phyloP scores from a whole-genome alignment of 1,140 invertebrate species.

The Cherax quadricarinatus region DNA sequence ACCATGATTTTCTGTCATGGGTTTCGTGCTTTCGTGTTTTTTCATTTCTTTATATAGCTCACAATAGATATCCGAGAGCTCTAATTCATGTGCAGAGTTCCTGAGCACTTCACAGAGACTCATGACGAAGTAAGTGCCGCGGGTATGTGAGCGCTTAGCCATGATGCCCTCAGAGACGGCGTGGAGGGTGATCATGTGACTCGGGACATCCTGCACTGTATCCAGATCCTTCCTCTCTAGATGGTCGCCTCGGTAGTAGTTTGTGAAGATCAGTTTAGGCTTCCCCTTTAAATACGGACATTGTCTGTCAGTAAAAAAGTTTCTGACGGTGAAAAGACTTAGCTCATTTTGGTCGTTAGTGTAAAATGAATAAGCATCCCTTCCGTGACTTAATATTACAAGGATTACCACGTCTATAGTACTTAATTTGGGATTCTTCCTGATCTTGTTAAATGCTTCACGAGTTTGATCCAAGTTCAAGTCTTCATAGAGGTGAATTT shows the following conservation, averaged over 20 bases:
- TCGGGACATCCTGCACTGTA: conserved; percentile 1
- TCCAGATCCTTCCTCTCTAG: conserved; percentile 14
- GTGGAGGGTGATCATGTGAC: conserved; percentile 44
- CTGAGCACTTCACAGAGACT: conserved; percentile 28
- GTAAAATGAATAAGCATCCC: conserved; percentile 17
- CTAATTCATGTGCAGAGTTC: neutral
- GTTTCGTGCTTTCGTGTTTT: neutral
- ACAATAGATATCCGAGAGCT: conserved; percentile 21
- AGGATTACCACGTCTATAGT: conserved; percentile 3
- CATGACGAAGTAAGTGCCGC: conserved; percentile 26
- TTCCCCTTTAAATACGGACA: conserved; percentile 34
- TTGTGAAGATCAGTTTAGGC: conserved; percentile 44
- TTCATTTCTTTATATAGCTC: conserved; percentile 1
- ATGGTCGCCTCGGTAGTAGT: conserved; percentile 38
- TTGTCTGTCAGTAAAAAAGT: conserved; percentile 9
- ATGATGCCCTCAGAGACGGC: conserved; percentile 37
- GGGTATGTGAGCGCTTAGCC: neutral
- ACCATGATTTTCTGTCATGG: conserved; percentile 39
- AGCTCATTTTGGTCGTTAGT: conserved; percentile 7
- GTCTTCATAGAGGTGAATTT: conserved; percentile 18
- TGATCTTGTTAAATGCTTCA: neutral
- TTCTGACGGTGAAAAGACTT: neutral
- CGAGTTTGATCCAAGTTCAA: neutral
- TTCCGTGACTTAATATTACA: conserved; percentile 40
- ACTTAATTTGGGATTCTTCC: neutral